Conservation (phyloP, 2,797 vertebrate genomes). For the Darevskia nairensis region DNA sequence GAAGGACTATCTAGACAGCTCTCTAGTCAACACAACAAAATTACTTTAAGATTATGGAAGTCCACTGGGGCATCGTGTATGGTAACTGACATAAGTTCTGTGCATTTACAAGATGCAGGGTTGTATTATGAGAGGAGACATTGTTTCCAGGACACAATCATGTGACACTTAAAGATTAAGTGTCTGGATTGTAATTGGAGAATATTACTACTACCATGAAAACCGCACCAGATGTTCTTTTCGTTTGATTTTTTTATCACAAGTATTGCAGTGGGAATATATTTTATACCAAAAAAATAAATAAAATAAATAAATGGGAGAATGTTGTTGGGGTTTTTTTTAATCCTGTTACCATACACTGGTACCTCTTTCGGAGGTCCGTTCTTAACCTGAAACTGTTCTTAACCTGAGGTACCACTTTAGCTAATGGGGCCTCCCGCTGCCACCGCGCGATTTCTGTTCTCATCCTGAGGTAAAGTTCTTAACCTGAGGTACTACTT, state of each 20-base stretch:
- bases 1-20: fast-evolving
- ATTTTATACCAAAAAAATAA: not conserved
- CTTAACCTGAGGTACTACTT: too few species aligned
- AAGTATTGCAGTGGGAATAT: not conserved
- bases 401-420: too few species aligned
- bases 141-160: not conserved
- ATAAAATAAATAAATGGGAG: not conserved
- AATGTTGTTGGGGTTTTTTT: not conserved
- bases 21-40: not conserved
- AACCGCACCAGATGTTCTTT: not conserved
- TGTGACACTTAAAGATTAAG: not conserved
- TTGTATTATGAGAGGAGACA: not conserved
- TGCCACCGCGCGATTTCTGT: too few species aligned
- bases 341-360: not conserved
- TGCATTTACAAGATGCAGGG: not conserved
- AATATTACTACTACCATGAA: not conserved
- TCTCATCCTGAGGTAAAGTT: too few species aligned
- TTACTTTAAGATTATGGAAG: constrained; percentile 8
- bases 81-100: not conserved
- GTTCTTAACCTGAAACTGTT: too few species aligned
- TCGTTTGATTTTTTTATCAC: not conserved
- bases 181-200: not conserved
- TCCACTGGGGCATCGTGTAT: not conserved
- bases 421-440: too few species aligned
- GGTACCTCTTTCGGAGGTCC: too few species aligned